Conservation (phyloP, 1,140 invertebrate species). For the Aphis gossypii region DNA sequence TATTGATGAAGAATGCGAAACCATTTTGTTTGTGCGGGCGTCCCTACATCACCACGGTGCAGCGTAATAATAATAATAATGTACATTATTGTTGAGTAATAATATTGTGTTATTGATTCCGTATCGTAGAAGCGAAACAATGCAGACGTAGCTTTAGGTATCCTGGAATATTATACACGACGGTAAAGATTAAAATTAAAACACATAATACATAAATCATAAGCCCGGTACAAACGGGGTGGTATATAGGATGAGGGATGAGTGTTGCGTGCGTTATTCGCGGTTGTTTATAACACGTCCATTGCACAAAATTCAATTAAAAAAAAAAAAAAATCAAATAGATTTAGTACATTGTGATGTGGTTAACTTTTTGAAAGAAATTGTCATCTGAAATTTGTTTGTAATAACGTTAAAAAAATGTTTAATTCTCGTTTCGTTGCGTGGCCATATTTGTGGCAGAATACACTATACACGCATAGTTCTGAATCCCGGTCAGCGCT, state of each 20-base stretch:
- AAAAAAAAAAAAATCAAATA: background rate
- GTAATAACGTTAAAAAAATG: too few relatives aligned
- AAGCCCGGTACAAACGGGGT: too few relatives aligned
- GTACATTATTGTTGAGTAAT: background rate
- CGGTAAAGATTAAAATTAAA: background rate
- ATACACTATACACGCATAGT: too few relatives aligned
- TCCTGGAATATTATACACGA: background rate
- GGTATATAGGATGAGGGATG: too few relatives aligned
- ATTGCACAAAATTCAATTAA: background rate
- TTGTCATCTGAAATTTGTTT: too few relatives aligned
- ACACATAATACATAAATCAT: background rate
- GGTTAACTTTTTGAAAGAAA: background rate
- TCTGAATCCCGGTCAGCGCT: too few relatives aligned
- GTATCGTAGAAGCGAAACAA: background rate
- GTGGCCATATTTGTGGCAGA: too few relatives aligned
- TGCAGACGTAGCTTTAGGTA: background rate
- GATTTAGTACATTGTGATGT: background rate
- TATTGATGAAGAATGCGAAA: background rate
- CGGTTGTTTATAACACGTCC: too few relatives aligned
- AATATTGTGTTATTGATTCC: background rate
- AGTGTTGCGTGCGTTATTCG: too few relatives aligned
- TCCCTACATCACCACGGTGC: too few relatives aligned
- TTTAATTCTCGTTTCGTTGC: too few relatives aligned
- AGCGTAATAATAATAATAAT: background rate
- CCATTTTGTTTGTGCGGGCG: background rate